Percentiles rank a stretch among this genome's conserved stretches.
Conservation (phyloP, 30 jellyfish, hydroid and myxozoan species). For the Pseudorhiza aurosa region DNA sequence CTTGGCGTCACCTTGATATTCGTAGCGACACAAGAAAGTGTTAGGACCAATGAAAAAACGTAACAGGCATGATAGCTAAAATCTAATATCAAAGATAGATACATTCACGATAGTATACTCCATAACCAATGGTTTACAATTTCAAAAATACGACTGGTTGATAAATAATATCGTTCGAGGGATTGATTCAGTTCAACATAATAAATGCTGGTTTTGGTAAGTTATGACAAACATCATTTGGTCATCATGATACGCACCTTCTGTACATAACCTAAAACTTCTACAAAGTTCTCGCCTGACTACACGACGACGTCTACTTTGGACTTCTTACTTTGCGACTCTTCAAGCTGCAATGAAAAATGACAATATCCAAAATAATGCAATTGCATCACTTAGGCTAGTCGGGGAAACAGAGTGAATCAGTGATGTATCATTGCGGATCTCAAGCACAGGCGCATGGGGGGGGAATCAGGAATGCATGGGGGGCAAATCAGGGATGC, state of each 20-base stretch:
- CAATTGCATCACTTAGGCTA: no score
- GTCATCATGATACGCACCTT: not conserved
- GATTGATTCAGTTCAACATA: not conserved
- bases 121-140: constrained; percentile 7
- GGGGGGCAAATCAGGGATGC: no score
- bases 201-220: not conserved
- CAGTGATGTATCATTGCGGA: no score
- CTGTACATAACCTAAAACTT: not conserved
- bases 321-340: constrained; percentile 46
- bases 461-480: no score
- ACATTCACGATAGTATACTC: not conserved
- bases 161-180: not conserved
- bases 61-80: no score
- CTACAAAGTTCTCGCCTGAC: not conserved
- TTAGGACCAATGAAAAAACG: no score
- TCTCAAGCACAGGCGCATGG: no score
- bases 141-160: constrained; percentile 6
- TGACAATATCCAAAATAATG: no score
- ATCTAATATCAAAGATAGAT: not conserved
- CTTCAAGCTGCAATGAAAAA: constrained; percentile 6
- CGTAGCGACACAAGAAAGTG: no score
- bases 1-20: no score
- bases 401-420: no score
- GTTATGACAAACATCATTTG: not conserved
- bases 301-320: constrained; percentile 8